Base-by-base conservation (phyloP, 2,888 invertebrate genomes). In the Rosalia funebris region DNA sequence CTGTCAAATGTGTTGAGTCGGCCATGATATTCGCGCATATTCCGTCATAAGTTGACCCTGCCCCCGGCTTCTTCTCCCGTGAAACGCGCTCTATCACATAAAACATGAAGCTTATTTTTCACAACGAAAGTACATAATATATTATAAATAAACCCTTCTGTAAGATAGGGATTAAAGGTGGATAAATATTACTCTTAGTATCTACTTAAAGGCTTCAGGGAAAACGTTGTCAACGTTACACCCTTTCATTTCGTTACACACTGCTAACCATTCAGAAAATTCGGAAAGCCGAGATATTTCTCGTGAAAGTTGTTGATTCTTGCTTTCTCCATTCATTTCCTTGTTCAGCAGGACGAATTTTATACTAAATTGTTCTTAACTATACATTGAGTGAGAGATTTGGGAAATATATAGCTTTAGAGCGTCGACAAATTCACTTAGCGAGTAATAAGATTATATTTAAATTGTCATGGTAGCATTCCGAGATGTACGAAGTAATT, bases 241-340 rank as follows among this genome's bases (percentile, higher is more conserved):
- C 14, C 48, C 48, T 37, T 19, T 37, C 20, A 19, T 36, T 20
- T 37, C 36, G 37, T 32, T 37, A 39, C 39, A 39, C 50, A 25
- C 25, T 14, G 31, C 15, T 25, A 39, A 16, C 15, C 50, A 50
- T 50, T 39, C 25, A 25, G 12, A 50, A 50, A 37, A 50, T 50
- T 37, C 31, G 19, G 15, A 20, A 50, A 50, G 20, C 50, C 39
- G 10, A n/a, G 50, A 39, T 50, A 39, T 39, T 50, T 10, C 16
- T 14, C 15, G 25, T 1, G 16, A 50, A 46, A 16, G 9, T 25
- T 39, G 50, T 50, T 50, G 50, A 41, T 41, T 41, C 31, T 50
- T 37, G 36, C 34, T 15, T 32, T 32, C 37, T 48, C 19, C 36
- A 48, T 36, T 48, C n/a, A 17, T 48, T 11, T 7, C 32, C 15